These are phyloP conservation scores for Muntiacus reevesi DNA, from an alignment of 2,113 vertebrate genomes.

Conservation along the genomic window DNA sequence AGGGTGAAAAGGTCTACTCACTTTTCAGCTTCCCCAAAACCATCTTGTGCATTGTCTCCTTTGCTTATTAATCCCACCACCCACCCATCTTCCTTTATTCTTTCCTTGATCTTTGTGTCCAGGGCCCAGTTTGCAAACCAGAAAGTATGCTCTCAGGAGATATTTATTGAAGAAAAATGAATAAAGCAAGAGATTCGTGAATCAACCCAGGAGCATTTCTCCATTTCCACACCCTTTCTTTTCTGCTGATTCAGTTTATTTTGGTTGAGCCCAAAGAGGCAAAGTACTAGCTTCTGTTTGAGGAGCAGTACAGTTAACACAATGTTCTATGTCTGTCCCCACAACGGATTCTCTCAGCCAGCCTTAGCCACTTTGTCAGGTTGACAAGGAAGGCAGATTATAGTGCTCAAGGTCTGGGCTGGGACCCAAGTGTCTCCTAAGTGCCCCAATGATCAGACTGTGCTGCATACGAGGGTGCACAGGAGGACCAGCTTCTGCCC, in stretches of 20 bases:
- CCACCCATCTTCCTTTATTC: not conserved
- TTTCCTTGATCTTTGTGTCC: not conserved
- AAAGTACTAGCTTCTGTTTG: not conserved
- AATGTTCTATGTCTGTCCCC: too few relatives aligned
- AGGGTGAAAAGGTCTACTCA: not conserved
- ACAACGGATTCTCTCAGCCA: not conserved
- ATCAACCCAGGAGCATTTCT: not conserved
- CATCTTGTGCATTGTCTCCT: not conserved
- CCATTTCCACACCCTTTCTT: accelerated
- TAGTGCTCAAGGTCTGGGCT: not conserved
- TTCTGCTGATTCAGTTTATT: not conserved
- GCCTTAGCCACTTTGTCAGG: not conserved
- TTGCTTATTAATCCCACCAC: not conserved
- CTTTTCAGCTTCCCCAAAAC: not conserved
- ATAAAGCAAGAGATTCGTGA: not conserved
- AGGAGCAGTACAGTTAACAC: too few relatives aligned
- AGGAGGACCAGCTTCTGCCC: not conserved
- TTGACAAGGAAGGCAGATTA: too few relatives aligned
- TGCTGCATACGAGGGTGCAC: not conserved
- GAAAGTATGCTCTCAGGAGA: not conserved
- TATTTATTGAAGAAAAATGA: not conserved
- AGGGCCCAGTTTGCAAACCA: not conserved
- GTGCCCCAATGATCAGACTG: not conserved
- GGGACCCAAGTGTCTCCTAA: not conserved
- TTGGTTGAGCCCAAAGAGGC: not conserved